Percentiles rank a stretch among this genome's conserved stretches.
These are phyloP conservation scores for Theonella swinhoei DNA, from an alignment of 37 sponge, comb jelly and placozoan genomes.

Conservation along the genomic window DNA sequence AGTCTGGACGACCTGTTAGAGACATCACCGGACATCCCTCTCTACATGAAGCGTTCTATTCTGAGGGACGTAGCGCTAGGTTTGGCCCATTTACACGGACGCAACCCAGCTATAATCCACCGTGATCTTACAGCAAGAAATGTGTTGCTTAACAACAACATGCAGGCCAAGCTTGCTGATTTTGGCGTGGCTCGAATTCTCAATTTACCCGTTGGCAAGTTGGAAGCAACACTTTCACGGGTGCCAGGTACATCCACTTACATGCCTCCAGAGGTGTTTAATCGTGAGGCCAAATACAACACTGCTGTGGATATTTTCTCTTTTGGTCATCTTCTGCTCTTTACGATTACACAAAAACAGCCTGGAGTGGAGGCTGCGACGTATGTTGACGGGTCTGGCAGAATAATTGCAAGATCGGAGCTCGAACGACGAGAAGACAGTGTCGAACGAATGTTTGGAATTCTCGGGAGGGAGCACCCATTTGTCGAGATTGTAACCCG, in stretches of 20 bases:
- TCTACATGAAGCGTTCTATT: slow-evolving; percentile 10
- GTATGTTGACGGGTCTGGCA: neutral
- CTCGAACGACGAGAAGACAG: slow-evolving; percentile 7
- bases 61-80: slow-evolving; percentile 37
- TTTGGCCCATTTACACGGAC: slow-evolving; percentile 34
- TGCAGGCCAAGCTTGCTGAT: slow-evolving; percentile 41
- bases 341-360: slow-evolving; percentile 4
- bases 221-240: neutral
- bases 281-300: neutral
- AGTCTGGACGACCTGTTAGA: slow-evolving; percentile 27
- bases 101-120: slow-evolving; percentile 33
- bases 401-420: slow-evolving; percentile 17
- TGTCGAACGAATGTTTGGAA: neutral
- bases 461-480: slow-evolving; percentile 3
- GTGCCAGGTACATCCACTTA: slow-evolving; percentile 9
- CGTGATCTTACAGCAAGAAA: slow-evolving; percentile 46
- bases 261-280: slow-evolving; percentile 13
- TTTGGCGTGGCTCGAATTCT: slow-evolving; percentile 41
- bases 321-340: slow-evolving; percentile 17
- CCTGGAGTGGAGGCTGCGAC: slow-evolving; percentile 14
- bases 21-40: neutral
- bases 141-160: slow-evolving; percentile 24
- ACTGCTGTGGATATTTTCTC: slow-evolving; percentile 38
- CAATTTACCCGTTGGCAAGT: neutral
- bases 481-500: neutral